These are phyloP conservation scores for Sparidentex hasta DNA, from an alignment of 2,797 vertebrate genomes.

Conservation along the genomic window DNA sequence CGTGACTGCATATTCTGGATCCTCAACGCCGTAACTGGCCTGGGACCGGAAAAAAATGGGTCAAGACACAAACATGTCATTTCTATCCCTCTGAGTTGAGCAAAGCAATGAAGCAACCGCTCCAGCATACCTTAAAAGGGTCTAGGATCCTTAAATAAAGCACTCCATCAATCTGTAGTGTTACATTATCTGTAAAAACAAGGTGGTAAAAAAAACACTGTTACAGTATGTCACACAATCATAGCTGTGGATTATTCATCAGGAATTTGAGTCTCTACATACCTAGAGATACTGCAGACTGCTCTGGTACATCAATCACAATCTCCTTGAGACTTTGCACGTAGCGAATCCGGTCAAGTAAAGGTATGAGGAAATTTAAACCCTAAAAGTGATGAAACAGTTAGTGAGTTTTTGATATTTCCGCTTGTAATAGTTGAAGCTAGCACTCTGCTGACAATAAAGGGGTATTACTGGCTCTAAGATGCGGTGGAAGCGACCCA, in stretches of 20 bases:
- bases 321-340: slow-evolving; percentile 99
- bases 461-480: slow-evolving; percentile 89
- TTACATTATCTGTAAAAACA: slow-evolving; percentile 92
- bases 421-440: background rate
- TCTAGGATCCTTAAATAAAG: slow-evolving; percentile 95
- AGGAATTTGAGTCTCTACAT: background rate
- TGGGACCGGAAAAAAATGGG: slow-evolving; percentile 59
- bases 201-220: too few species aligned
- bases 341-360: slow-evolving; percentile 92
- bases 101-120: background rate
- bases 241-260: background rate
- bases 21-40: slow-evolving; percentile 98
- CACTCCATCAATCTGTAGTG: slow-evolving; percentile 97
- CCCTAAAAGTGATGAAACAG: slow-evolving; percentile 82
- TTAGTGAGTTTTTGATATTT: background rate
- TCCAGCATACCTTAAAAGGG: slow-evolving; percentile 91
- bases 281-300: slow-evolving; percentile 94
- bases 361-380: slow-evolving; percentile 94
- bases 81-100: background rate
- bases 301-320: slow-evolving; percentile 97
- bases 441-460: background rate
- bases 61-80: background rate
- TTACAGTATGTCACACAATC: background rate
- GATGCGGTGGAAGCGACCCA: slow-evolving; percentile 96
- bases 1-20: slow-evolving; percentile 97